Base-by-base conservation (phyloP, 2,888 invertebrate species). In the Caenorhabditis sp. region DNA sequence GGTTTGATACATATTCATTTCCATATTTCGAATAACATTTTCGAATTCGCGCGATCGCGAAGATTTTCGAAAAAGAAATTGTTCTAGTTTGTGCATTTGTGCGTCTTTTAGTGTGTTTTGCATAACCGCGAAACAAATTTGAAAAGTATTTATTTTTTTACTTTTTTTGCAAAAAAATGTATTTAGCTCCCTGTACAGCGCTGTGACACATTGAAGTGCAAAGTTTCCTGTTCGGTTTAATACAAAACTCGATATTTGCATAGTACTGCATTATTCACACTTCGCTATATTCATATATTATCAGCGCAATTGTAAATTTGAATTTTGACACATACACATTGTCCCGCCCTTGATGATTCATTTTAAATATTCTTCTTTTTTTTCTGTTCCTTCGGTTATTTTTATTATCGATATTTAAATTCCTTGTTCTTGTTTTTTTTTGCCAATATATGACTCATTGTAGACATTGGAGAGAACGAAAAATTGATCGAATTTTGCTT, bases 111-210 rank as follows among this genome's bases (percentile, higher is more conserved):
- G 14, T 43, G 43, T 43, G 43, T 43, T 17, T 17, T 43, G 43
- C 43, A 43, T 17, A 43, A 6, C 43, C 43, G 43, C 43, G 43
- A 43, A 43, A 43, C 54, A 57, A 61, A 36, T 43, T 59, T 62
- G 19, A 49, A 54, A 66, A 50, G 49, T 67, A 36, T 36, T 19
- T 19, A 19, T 64, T 57, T 54, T 49, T 50, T 58, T 51, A 53
- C 26, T 27, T 58, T 43, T 49, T 26, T 43, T 54, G 8, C 65
- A 17, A 14, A 24, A n/a, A 21, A n/a, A n/a, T n/a, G n/a, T n/a
- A 27, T 37, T 27, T 50, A 23, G 21, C 24, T 26, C 36, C 23
- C 21, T 53, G 17, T 55, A 5, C 10, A 21, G 26, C 24, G 57
- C 5, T 8, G 14, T 51, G n/a, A 14, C n/a, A 27, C 2, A 21